Evolutionary conservation across 2,113 vertebrate genomes (phyloP).

Genomic region (Phoenicopterus ruber): DNA sequence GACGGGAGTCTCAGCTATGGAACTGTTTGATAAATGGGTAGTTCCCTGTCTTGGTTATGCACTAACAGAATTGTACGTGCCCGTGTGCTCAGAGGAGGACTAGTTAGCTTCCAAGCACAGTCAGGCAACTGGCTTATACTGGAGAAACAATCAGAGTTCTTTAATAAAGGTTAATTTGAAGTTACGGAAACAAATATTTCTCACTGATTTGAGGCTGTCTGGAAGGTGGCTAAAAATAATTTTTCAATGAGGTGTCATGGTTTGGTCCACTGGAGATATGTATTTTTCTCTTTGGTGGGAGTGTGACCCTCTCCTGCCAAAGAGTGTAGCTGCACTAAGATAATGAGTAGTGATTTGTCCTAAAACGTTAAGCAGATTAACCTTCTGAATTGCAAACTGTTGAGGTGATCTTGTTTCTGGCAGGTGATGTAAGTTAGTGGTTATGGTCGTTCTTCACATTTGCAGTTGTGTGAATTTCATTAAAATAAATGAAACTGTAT

Average conservation of each 20-base stretch:
- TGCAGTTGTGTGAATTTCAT: not conserved
- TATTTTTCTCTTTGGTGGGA: not conserved
- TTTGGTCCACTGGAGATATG: not conserved
- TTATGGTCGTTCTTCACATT: not conserved
- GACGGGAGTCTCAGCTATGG: not conserved
- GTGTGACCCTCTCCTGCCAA: not conserved
- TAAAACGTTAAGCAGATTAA: slow-evolving; percentile 20
- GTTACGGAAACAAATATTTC: not conserved
- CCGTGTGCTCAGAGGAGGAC: not conserved
- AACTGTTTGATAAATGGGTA: not conserved
- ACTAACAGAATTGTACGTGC: not conserved
- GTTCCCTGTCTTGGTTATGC: not conserved
- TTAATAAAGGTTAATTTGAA: not conserved
- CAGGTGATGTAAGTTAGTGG: not conserved
- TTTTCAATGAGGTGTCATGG: not conserved
- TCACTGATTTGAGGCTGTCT: not conserved
- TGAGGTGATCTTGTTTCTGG: slow-evolving; percentile 22
- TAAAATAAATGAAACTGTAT: not conserved
- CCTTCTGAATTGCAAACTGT: not conserved
- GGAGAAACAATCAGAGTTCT: not conserved
- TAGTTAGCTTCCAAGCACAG: not conserved
- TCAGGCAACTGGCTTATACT: not conserved
- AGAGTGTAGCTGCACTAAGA: not conserved
- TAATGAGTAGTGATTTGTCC: not conserved
- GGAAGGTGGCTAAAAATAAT: not conserved